Evolutionary conservation across 1,140 invertebrate species (phyloP), one percentile per base, ranked within the genome.

Genomic region (Protaetia brevitarsis): DNA sequence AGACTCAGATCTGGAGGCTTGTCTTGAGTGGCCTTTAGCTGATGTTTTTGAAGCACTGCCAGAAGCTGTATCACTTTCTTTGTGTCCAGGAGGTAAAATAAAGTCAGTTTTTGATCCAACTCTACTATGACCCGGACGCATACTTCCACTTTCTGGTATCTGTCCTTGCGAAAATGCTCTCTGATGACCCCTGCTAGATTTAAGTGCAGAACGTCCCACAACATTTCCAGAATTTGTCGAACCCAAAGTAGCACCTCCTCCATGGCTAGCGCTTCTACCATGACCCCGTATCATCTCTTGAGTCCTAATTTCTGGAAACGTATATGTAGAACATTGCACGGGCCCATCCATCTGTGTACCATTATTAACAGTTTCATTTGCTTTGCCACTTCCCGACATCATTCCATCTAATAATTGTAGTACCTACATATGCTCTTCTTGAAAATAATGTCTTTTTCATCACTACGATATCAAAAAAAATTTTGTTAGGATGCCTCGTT

Each of bases 101-200:
- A 95, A 95, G 71, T 94, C 92, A 1, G 93, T 94, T 74, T 88
- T 90, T 66, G 91, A 93, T 27, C 89, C 88, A n/a, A 89, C 87
- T 11, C 92, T 83, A 71, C 86, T 89, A 79, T 94, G 91, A 0
- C 89, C 89, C 19, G 80, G 80, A 19, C 80, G 74, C 0, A 81
- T 71, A 31, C 80, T 73, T 71, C 75, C 68, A 72, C 81, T 69
- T 64, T 78, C 74, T 10, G 76, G 75, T 61, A 93, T 91, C 77
- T 93, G 91, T 3, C 92, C 92, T 72, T 94, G 93, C 3, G 91
- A 93, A 74, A 93, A 88, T 3, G 92, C 92, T 37, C 92, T 83
- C 72, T 93, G 91, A 74, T 94, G 93, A 3, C 90, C 89, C 3
- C 86, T 80, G 0, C 84, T 84, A 6, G 85, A 86, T 75, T 91